These are phyloP conservation scores for Sisor rabdophorus DNA, from an alignment of 2,113 vertebrate species.

Conservation along the genomic window DNA sequence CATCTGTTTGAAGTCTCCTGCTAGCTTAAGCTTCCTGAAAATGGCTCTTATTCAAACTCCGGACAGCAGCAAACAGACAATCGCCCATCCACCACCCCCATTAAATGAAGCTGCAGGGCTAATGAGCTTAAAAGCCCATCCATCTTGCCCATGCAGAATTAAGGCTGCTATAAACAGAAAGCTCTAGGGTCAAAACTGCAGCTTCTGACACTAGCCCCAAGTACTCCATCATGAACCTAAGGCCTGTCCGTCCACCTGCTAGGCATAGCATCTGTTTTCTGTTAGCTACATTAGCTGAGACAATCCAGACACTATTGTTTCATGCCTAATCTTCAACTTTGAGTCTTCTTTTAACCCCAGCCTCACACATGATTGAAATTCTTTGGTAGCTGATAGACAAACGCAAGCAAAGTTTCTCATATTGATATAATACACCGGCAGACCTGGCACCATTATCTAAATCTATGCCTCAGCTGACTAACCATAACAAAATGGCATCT, in stretches of 20 bases:
- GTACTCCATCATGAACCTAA: conserved; percentile 25
- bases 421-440: not conserved
- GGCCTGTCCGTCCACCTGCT: conserved; percentile 33
- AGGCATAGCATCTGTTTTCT: conserved; percentile 45
- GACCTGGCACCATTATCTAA: not conserved
- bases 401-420: not conserved
- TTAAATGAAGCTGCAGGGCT: conserved; percentile 38
- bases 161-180: conserved; percentile 40
- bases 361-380: not conserved
- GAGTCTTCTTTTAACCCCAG: not conserved
- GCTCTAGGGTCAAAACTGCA: conserved; percentile 29
- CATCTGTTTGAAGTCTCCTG: not conserved
- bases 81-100: conserved; percentile 6
- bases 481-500: not conserved
- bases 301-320: conserved; percentile 54
- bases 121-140: conserved; percentile 48
- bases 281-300: conserved; percentile 54
- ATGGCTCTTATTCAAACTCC: conserved; percentile 41
- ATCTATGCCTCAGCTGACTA: not conserved
- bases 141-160: conserved; percentile 40
- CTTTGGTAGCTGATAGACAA: not conserved
- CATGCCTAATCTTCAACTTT: not conserved
- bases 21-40: conserved; percentile 27
- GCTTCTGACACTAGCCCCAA: conserved; percentile 16
- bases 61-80: conserved; percentile 40